Evolutionary conservation across 2,888 invertebrate genomes (phyloP), one percentile per base, ranked within the genome.

Genomic region (Ornithoptera alexandrae): DNA sequence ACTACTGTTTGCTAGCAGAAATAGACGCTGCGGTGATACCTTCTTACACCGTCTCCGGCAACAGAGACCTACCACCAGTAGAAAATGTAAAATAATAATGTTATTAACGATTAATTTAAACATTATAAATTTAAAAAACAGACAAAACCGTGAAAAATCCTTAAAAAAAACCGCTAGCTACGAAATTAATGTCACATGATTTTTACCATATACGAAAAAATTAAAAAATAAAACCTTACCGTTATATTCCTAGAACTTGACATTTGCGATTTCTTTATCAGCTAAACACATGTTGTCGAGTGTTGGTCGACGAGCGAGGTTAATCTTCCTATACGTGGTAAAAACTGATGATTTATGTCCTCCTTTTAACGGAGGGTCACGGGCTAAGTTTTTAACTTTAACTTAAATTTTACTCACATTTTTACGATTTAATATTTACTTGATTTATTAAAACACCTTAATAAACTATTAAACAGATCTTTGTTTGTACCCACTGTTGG

Each of bases 221-320:
- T 15, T 7, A 8, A 12, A 58, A 58, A 46, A 15, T 58, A 4
- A 58, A 20, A 58, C 8, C 10, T 58, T 58, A 58, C 57, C 22
- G 57, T 58, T 22, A 58, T 22, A 22, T 58, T 58, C 22, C 46
- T 65, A 56, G 62, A 65, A 65, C 42, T 69, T 60, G 17, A 58
- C 36, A 57, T 65, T 62, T 36, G 66, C 66, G 63, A 70, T 53
- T 59, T 50, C 42, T 18, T 70, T 70, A 70, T 67, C 70, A 60
- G 59, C 42, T 50, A 8, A 70, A 67, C 70, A 70, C 42, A 70
- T 70, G 70, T 66, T 67, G 36, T 67, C 66, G 66, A 70, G 66
- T 50, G 66, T 66, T 70, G 12, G 56, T 24, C 66, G 65, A 62
- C 56, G 62, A 59, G 22, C 39, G 53, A 39, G 50, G 46, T 64